Evolutionary conservation across 2,888 invertebrate genomes (phyloP), one percentile per base, ranked within the genome.

Genomic region (Drosophila nigritarsus): DNA sequence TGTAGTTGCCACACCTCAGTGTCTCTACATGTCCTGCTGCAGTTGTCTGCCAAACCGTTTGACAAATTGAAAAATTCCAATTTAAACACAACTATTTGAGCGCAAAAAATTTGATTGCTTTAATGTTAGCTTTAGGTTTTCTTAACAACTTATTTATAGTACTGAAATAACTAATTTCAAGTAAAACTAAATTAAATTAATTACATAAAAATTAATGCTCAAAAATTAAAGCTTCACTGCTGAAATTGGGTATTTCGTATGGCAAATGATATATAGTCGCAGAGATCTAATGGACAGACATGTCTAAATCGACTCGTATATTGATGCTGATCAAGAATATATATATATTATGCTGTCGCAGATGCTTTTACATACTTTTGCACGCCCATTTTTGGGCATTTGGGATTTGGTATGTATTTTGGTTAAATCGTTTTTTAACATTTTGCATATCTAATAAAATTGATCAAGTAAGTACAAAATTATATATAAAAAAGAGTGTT

Each of bases 21-120:
- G 82, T 69, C 73, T 4, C 45, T 3, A 77, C 73, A 78, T 50
- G 72, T 71, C 69, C 65, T 70, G 18, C 6, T 50, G 59, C 62
- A 55, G 48, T 45, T 56, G 73, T 30, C 69, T 75, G 80, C 59
- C 75, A 81, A 67, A 61, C 73, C 59, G 70, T 64, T 73, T 76
- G 61, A 73, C 68, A 84, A 88, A 88, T 88, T 82, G 78, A 90
- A 90, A 85, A 90, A 83, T 84, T 84, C 80, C 80, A 73, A 78
- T 83, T 89, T 82, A 68, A 83, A 80, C 78, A 68, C 75, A 82
- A 79, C 77, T 80, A 81, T 77, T 75, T 63, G 75, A 34, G 49
- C 38, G 50, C 20, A 34, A 11, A 30, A 49, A 18, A 42, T 0
- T 9, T 8, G 1, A 40, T 40, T 11, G 7, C 7, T 45, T 20